Conservation (phyloP, 2,888 invertebrate species). For the Campaea margaritaria region DNA sequence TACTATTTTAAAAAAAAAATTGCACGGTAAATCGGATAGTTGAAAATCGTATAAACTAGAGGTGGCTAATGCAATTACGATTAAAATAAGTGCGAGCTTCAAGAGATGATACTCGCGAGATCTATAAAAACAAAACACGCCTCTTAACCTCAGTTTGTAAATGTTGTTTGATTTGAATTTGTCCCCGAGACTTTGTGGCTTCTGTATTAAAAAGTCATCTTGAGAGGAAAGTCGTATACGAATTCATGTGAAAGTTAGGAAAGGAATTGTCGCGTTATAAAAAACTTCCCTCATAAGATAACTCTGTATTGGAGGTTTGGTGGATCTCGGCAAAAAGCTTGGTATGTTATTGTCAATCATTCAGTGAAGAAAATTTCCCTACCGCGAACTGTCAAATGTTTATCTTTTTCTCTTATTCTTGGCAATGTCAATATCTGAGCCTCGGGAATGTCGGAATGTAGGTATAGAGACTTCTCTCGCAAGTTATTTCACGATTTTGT, state of each 20-base stretch:
- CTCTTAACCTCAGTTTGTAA: no score
- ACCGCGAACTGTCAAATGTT: constrained; percentile 70
- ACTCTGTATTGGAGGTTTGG: constrained; percentile 54
- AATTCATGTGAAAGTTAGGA: constrained; percentile 40
- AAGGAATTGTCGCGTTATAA: constrained; percentile 43
- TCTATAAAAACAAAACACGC: no score
- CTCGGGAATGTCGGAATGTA: constrained; percentile 61
- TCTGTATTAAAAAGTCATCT: constrained; percentile 26
- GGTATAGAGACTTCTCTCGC: constrained; percentile 63
- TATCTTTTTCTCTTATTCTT: constrained; percentile 62
- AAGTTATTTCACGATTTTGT: constrained; percentile 62
- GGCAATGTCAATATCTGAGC: constrained; percentile 68
- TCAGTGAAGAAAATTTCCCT: constrained; percentile 58
- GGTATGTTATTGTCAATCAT: constrained; percentile 67
- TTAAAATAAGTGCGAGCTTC: no score
- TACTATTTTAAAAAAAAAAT: no score
- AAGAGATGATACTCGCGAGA: no score
- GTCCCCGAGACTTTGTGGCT: constrained; percentile 14
- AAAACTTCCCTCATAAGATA: constrained; percentile 50
- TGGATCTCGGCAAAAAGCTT: constrained; percentile 53
- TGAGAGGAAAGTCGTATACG: constrained; percentile 31
- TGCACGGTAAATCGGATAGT: no score
- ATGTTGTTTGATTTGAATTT: no score
- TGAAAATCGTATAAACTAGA: no score
- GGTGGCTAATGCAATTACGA: no score